Evolutionary conservation across 2,113 vertebrate species (phyloP).

Genomic region (Astur gentilis): DNA sequence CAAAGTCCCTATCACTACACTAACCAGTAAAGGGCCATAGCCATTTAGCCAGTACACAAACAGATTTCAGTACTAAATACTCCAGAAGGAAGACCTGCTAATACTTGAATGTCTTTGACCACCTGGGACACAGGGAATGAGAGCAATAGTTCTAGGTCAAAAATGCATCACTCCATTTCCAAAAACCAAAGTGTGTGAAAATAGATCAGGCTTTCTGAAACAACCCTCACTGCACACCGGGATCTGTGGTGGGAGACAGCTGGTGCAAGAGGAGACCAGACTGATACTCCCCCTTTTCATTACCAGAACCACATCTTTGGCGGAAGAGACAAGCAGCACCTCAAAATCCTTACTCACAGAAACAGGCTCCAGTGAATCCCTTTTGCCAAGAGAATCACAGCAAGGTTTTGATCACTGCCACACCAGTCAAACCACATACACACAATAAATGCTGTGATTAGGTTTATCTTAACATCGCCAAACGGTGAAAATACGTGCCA

Average conservation of each 20-base stretch:
- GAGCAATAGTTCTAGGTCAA: neutral
- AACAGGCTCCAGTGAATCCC: fast-evolving
- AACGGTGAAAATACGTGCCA: fast-evolving
- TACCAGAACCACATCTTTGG: neutral
- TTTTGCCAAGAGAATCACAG: neutral
- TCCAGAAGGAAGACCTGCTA: neutral
- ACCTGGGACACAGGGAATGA: neutral
- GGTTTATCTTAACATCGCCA: neutral
- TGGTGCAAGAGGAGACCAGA: neutral
- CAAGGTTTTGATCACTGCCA: neutral
- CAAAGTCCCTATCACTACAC: neutral
- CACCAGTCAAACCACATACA: neutral
- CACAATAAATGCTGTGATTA: neutral
- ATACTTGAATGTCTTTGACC: neutral
- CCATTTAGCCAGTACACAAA: neutral
- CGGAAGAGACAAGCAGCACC: neutral
- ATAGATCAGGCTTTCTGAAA: neutral
- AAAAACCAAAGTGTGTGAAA: neutral
- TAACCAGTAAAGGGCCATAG: neutral
- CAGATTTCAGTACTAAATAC: neutral
- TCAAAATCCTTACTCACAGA: neutral
- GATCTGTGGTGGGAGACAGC: neutral
- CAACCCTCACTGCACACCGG: fast-evolving
- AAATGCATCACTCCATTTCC: fast-evolving
- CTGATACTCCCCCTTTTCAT: neutral